Conservation (phyloP, 2,797 vertebrate species). For the Ara ararauna region DNA sequence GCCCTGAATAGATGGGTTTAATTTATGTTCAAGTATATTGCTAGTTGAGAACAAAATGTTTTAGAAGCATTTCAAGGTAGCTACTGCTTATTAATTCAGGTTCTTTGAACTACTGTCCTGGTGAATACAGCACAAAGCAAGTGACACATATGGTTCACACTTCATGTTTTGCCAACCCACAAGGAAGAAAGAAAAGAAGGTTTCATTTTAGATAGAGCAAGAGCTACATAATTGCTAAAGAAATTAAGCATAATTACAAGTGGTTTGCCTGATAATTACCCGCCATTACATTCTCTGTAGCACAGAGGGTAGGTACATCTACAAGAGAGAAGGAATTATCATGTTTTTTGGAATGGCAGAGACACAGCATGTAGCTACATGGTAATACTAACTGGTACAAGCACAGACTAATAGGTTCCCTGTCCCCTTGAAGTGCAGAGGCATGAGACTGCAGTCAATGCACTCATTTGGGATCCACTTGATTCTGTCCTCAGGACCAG, state of each 20-base stretch:
- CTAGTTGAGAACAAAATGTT: conserved; percentile 1
- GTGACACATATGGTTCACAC: conserved; percentile 23
- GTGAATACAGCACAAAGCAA: conserved; percentile 8
- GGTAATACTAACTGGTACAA: background rate
- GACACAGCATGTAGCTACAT: background rate
- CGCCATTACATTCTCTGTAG: background rate
- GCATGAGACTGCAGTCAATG: background rate
- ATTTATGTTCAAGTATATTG: background rate
- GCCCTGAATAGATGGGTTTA: background rate
- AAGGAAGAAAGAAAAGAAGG: conserved; percentile 22
- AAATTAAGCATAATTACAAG: conserved; percentile 39
- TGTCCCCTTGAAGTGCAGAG: background rate
- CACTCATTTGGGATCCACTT: background rate
- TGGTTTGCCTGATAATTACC: conserved; percentile 45
- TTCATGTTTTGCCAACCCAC: conserved; percentile 27
- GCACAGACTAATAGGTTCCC: background rate
- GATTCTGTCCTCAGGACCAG: background rate
- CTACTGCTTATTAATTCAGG: conserved; percentile 29
- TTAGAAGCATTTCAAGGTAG: conserved; percentile 24
- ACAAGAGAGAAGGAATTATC: background rate
- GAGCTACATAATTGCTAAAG: background rate
- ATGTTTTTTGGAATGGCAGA: background rate
- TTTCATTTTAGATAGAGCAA: conserved; percentile 40
- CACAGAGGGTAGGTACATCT: background rate
- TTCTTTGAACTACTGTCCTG: conserved; percentile 37